Base-by-base conservation (phyloP, 1,140 invertebrate genomes). In the Periplaneta americana region DNA sequence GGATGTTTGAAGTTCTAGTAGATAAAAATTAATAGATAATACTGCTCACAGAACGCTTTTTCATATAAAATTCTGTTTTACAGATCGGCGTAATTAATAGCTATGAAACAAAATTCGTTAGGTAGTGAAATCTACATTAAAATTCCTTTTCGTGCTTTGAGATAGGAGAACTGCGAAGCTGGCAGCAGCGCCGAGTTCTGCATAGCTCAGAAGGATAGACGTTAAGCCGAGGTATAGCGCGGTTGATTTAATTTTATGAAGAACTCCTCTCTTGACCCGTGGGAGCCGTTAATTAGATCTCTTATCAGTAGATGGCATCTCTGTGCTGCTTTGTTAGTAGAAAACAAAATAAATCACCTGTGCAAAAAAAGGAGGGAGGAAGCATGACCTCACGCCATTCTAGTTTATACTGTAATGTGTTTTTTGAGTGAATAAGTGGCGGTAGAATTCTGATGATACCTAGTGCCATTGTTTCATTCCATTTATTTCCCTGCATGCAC, bases 331-430 rank as follows among this genome's bases (percentile, higher is more conserved):
- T 34, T 78, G 76, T 78, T 36, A 36, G 76, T 39, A 34, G 76
- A 78, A 78, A 78, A 39, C 76, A 78, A 78, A 78, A 78, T 78
- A 78, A 78, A 78, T 78, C 76, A 78, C 76, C 34, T 78, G 76
- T 78, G 76, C 35, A 39, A 39, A 78, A 36, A 32, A 34, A 78
- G 28, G 22, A 28, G n/a, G 36, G 36, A 15, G 36, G 22, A 66
- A 66, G 48, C 48, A 28, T 66, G 22, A 66, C 48, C 48, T n/a
- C 48, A 66, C 48, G 48, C 48, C 48, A 66, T 66, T 66, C 22
- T 66, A 66, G 48, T 66, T 66, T 66, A 11, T 28, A 66, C 48
- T 66, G 48, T n/a, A 3, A 66, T 66, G 22, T 66, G 11, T 66
- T 66, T 66, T 28, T 66, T 66, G 48, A n/a, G 48, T 3, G 48